Base-by-base conservation (phyloP, 1,140 invertebrate species). In the Leguminivora glycinivorella region DNA sequence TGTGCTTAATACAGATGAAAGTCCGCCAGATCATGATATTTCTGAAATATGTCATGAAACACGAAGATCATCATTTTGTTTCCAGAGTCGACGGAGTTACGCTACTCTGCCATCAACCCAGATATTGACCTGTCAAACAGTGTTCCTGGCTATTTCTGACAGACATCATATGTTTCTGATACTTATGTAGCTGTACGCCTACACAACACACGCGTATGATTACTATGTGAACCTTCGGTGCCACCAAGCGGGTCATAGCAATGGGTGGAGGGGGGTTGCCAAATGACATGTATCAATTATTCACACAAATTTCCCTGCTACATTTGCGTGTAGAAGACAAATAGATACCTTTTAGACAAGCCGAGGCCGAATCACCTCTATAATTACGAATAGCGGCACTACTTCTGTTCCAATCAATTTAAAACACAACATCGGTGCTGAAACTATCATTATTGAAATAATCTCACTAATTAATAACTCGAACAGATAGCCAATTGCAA, bases 281-380 rank as follows among this genome's bases (percentile, higher is more conserved):
- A 91, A 91, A 91, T 90, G 88, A 91, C 87, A 89, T 77, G 81
- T 90, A 91, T 91, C 83, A 89, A 91, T 90, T 91, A 91, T 91
- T 91, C 84, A 91, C 79, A 86, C 80, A 82, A 87, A 86, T 84
- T 85, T 83, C 84, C 89, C 84, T 79, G 79, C 69, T 80, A 84
- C 89, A 90, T 91, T 89, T 90, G 87, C 88, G 87, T 89, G 87
- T 91, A 79, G 78, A 85, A 88, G 83, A 87, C 85, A 86, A 85
- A 89, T 88, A 88, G 81, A 80, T 77, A 70, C 56, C 76, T 73
- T 72, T 79, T 79, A 75, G 77, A 85, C 79, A 74, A 78, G 81
- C 76, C 72, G 76, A 79, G 73, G 80, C 70, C 80, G 76, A 80
- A 76, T 75, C 76, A 78, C 79, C 78, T 80, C 76, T 85, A 79